Evolutionary conservation across 2,797 vertebrate species (phyloP).

Genomic region (Trichosurus vulpecula): DNA sequence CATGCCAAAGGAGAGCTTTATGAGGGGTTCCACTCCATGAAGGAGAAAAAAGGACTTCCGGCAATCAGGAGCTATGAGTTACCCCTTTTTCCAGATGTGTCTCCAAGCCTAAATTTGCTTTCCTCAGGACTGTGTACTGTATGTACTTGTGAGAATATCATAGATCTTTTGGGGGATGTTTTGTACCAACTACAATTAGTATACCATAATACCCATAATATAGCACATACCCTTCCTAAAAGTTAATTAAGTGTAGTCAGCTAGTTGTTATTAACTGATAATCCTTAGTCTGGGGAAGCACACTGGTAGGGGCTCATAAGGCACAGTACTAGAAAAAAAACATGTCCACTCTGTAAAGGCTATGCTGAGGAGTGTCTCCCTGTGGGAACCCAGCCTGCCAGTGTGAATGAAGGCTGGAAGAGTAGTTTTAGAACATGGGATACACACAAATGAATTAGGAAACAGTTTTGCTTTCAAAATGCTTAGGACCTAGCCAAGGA

Average conservation of each 20-base stretch:
- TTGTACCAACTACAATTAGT: background rate
- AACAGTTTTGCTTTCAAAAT: background rate
- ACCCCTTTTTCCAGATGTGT: background rate
- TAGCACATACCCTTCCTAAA: background rate
- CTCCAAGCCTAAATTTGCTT: background rate
- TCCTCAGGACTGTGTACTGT: background rate
- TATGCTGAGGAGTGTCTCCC: background rate
- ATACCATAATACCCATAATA: no score
- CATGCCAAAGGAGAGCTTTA: background rate
- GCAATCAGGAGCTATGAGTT: background rate
- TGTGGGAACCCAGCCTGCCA: background rate
- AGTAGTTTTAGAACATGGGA: background rate
- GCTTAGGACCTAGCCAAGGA: background rate
- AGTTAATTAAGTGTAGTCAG: background rate
- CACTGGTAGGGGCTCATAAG: background rate
- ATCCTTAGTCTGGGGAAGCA: background rate
- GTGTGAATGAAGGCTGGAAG: background rate
- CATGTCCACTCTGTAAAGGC: background rate
- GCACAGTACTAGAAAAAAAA: no score
- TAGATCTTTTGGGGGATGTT: background rate
- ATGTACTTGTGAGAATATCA: background rate
- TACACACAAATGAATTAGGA: background rate
- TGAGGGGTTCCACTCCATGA: background rate
- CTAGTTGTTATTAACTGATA: background rate
- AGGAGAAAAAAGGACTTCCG: background rate